A percentile compares a stretch with the other conserved stretches of the same genome.
These are phyloP conservation scores for Graphium colonna DNA, from an alignment of 2,888 invertebrate genomes.

Conservation along the genomic window DNA sequence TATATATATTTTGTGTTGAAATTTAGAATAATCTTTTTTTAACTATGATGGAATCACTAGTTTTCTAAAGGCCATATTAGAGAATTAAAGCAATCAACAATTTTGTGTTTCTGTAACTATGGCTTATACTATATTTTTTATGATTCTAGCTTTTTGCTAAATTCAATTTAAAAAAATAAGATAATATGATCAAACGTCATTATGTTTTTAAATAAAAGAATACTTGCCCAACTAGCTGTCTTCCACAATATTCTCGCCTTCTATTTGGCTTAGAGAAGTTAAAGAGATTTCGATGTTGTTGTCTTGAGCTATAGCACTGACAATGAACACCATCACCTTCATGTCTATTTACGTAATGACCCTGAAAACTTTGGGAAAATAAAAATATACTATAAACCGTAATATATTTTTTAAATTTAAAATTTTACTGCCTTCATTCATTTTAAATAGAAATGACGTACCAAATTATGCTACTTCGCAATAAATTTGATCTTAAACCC, in stretches of 20 bases:
- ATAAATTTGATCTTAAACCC: conserved; percentile 35
- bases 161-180: too few species aligned
- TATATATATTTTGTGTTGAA: too few species aligned
- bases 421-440: background rate
- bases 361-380: conserved; percentile 63
- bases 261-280: conserved; percentile 60
- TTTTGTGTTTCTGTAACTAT: too few species aligned
- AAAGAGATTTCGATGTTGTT: conserved; percentile 58
- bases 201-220: too few species aligned
- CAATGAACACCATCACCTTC: conserved; percentile 40
- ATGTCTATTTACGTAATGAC: conserved; percentile 72
- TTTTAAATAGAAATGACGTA: conserved; percentile 28
- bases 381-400: background rate
- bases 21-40: too few species aligned
- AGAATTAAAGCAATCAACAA: too few species aligned
- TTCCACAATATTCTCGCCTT: conserved; percentile 84
- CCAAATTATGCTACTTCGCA: conserved; percentile 41
- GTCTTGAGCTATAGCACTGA: conserved; percentile 52
- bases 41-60: too few species aligned
- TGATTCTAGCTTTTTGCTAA: too few species aligned
- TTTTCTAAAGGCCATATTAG: too few species aligned
- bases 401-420: background rate
- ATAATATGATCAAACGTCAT: too few species aligned
- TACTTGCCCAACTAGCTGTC: conserved; percentile 86
- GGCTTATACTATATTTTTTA: too few species aligned